phyloP scores from a whole-genome alignment of 2,888 invertebrate species.

The Cosmia trapezina region DNA sequence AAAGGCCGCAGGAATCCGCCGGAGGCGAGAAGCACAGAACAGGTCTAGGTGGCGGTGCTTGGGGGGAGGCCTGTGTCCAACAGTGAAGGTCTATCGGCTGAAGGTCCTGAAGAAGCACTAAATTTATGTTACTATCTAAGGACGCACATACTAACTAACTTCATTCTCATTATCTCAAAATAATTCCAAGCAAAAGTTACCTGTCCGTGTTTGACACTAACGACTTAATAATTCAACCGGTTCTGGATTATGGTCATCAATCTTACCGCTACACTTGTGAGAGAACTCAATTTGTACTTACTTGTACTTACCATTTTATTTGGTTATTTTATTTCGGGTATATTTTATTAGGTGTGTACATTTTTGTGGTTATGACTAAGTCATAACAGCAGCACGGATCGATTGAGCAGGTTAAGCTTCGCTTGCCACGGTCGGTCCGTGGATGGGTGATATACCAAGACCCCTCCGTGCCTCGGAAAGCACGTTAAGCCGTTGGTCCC shows the following conservation, averaged over 20 bases:
- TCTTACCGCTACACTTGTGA: conserved; percentile 14
- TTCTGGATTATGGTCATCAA: conserved; percentile 34
- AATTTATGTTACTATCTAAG: background rate
- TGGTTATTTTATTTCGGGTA: background rate
- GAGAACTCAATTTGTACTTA: conserved; percentile 37
- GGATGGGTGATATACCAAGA: too few relatives aligned
- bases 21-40: too few relatives aligned
- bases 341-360: background rate
- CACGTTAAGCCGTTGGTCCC: too few relatives aligned
- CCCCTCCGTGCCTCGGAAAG: too few relatives aligned
- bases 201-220: conserved; percentile 40
- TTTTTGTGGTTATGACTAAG: background rate
- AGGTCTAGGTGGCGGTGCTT: too few relatives aligned
- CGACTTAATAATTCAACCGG: conserved; percentile 32
- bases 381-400: too few relatives aligned
- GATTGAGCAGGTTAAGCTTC: too few relatives aligned
- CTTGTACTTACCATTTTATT: conserved; percentile 2
- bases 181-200: conserved; percentile 4
- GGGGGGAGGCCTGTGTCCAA: too few relatives aligned
- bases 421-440: too few relatives aligned
- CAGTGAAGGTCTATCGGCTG: too few relatives aligned
- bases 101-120: background rate
- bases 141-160: background rate
- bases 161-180: conserved; percentile 21
- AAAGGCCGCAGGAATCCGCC: too few relatives aligned